Base-by-base conservation (phyloP, 1,140 invertebrate species). In the Bombus picipes region DNA sequence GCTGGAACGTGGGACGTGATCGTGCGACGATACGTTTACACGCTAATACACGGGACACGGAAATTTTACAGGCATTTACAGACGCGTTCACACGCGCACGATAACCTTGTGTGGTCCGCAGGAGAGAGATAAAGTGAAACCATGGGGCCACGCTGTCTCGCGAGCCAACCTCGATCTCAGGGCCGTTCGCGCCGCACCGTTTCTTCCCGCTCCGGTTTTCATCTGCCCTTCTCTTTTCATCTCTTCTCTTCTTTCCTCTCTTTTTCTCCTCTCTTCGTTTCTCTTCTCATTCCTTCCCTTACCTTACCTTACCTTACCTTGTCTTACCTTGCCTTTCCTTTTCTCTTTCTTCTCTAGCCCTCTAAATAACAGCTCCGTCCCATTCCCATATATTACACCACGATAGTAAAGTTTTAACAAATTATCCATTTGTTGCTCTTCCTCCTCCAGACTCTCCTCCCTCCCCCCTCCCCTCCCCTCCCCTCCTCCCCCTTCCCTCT, bases 131-230 rank as follows among this genome's bases (percentile, higher is more conserved):
- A 87, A 92, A 91, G 89, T 90, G 91, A 92, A 92, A 92, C 85
- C 84, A 68, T 87, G 92, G 92, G 90, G 92, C 92, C 92, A 92
- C 91, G 92, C 92, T 92, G 92, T 93, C 92, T 93, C 92, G 92
- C 43, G 88, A 87, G 89, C 78, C 89, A 82, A 90, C 89, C 81
- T 89, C 89, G 89, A 89, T 90, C 84, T 72, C 90, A 66, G 80
- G 80, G 88, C 88, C 85, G 84, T 82, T 88, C 65, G 71, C 78
- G 83, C 76, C 80, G 78, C 85, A 68, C 73, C 83, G 88, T 85
- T 87, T 81, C 87, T 82, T 81, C 83, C 71, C 71, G 82, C 43
- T 85, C 86, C 70, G 79, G 71, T 68, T 82, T 81, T 76, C 85
- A 34, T 81, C 43, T 22, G 72, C 32, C n/a, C 39, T 53, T 37